phyloP scores from a whole-genome alignment of 2,888 invertebrate species.

The Morinoia aosen region DNA sequence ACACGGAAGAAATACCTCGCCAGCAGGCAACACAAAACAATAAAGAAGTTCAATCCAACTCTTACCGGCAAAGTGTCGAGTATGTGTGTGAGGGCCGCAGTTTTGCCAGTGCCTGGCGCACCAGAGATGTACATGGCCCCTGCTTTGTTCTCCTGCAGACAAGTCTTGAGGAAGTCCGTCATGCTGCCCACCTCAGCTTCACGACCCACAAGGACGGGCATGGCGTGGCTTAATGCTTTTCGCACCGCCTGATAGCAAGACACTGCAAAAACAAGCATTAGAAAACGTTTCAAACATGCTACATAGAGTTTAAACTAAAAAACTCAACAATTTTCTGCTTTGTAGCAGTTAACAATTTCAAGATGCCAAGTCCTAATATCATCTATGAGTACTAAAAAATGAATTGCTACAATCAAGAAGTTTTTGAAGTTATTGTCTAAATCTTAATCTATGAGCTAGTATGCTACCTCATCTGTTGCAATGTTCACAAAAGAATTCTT shows the following conservation, averaged over 20 bases:
- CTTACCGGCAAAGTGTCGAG: conserved; percentile 79
- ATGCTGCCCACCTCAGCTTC: conserved; percentile 83
- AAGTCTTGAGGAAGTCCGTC: conserved; percentile 78
- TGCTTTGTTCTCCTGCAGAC: conserved; percentile 77
- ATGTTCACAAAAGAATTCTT: no score
- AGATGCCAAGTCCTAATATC: no score
- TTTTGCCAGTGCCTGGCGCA: conserved; percentile 97
- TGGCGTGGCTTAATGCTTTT: conserved; percentile 57
- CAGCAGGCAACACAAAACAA: no score
- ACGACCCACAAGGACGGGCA: conserved; percentile 75
- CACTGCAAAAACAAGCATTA: conserved; percentile 43
- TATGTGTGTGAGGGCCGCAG: conserved; percentile 86
- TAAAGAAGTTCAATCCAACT: background rate
- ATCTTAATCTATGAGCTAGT: no score
- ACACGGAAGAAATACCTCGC: no score
- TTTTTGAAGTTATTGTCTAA: no score
- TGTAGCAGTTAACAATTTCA: no score
- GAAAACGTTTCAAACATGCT: background rate
- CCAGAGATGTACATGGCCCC: conserved; percentile 95
- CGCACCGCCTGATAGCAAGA: conserved; percentile 57
- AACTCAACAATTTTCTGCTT: no score
- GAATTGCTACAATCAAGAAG: no score
- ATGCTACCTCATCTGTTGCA: no score
- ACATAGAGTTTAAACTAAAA: no score
- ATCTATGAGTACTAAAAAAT: no score